Evolutionary conservation across 2,797 vertebrate species (phyloP), one percentile per base, ranked within the genome.

Genomic region (Echiichthys vipera): DNA sequence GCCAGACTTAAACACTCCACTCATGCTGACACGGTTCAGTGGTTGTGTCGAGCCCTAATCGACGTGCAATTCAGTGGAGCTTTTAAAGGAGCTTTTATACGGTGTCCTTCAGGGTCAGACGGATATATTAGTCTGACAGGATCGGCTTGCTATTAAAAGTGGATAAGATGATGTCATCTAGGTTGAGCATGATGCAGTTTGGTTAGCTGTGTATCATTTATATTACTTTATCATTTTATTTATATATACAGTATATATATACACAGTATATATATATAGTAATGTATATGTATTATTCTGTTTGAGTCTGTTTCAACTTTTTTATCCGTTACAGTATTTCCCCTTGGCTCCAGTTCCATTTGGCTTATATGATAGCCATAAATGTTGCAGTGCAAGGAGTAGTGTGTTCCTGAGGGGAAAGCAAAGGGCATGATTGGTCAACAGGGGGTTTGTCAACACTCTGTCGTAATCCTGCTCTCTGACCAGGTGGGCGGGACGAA

Each of bases 21-120:
- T 69, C 55, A 15, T 2, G 49, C 71, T 11, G 57, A 64, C 73
- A 58, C 25, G 64, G 71, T 61, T 81, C 76, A 71, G 39, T n/a
- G 34, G 45, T 5, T 20, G 34, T 50, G 74, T 66, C 32, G 14
- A 72, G 73, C 37, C 25, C 55, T 72, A 62, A 73, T 86, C 43
- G 51, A 78, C 47, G 11, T 2, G 51, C 46, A 73, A 39, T 74
- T 69, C 56, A 71, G 39, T 2, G 5, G 43, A 58, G 71, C 63
- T 70, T 73, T 69, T 66, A 65, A 81, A 75, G 36, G 47, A 46
- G 40, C 17, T 55, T 51, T n/a, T n/a, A n/a, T 20, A 4, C 12
- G 27, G n/a, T 2, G 13, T 40, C 37, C 51, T 58, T 53, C 51
- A 57, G 62, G 66, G 59, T 77, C 66, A 55, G 43, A 37, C 9